Evolutionary conservation across 1,140 invertebrate species (phyloP), one percentile per base, ranked within the genome.

Genomic region (Bathynomus jamesi): DNA sequence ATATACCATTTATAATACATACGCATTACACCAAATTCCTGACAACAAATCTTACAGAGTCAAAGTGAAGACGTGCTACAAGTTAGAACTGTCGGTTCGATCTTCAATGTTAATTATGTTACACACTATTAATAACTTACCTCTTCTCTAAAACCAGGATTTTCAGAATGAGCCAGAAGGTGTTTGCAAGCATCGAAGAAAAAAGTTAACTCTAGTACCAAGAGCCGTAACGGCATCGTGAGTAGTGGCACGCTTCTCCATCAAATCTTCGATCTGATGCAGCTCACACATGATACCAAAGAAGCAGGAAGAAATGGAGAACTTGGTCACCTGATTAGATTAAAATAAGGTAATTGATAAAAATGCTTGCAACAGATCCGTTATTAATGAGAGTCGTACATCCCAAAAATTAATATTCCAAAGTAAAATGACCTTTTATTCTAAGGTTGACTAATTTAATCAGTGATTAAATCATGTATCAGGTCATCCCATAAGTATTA

Each of bases 251-350:
- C 85, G 86, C 63, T 83, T 82, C 78, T 90, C 88, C 5, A 85
- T 83, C 30, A 87, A 83, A 78, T 93, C 89, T 83, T 95, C 91
- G 17, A 95, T 80, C 76, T 89, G 87, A 80, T 91, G 86, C 69
- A 96, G 86, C 76, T 92, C 90, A 94, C 94, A 98, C 71, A 95
- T 85, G 60, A 98, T 86, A 0, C 91, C 90, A 83, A 92, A 95
- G 79, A 91, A 94, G 79, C 92, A 94, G 25, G 91, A 88, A 76
- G 89, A 90, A 74, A 97, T 90, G 72, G 91, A 93, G 82, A 93
- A 95, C 78, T 93, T 92, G 29, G 96, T 86, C 67, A 93, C 92
- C 85, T 95, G 86, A 75, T n/a, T 17, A n/a, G 24, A 61, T 24
- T 28, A 3, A 46, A 32, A n/a, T 24, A 29, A 62, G 85, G 82